These are phyloP conservation scores for Hemiscyllium ocellatum DNA, from an alignment of 2,113 vertebrate genomes.

Conservation along the genomic window DNA sequence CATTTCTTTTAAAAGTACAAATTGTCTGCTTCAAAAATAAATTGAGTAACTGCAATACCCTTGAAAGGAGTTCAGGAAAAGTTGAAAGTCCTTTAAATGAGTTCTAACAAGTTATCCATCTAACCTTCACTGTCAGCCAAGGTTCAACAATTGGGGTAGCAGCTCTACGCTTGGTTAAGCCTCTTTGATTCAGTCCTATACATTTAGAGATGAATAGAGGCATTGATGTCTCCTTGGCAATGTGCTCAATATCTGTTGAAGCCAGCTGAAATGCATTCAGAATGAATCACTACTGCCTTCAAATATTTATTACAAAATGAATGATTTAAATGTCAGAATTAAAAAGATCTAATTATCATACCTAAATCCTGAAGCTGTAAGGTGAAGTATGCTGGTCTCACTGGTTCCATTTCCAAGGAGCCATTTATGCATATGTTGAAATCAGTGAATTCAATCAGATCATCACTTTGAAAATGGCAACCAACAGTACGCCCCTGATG, in stretches of 20 bases:
- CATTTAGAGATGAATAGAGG: neutral
- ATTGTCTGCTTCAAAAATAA: neutral
- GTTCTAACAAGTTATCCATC: neutral
- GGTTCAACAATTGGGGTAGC: neutral
- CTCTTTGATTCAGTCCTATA: neutral
- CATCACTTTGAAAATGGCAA: conserved; percentile 56
- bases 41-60: neutral
- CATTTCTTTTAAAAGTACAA: neutral
- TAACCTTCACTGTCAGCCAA: neutral
- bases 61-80: neutral
- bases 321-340: neutral
- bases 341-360: conserved; percentile 42
- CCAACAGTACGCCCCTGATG: conserved; percentile 47
- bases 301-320: neutral
- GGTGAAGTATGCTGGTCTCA: conserved; percentile 56
- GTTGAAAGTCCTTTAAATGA: neutral
- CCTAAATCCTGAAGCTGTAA: conserved; percentile 73
- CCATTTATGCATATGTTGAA: conserved; percentile 77
- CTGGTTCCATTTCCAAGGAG: conserved; percentile 45
- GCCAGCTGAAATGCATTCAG: neutral
- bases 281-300: neutral
- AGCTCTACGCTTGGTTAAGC: neutral
- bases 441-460: conserved; percentile 66
- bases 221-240: neutral
- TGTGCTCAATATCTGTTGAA: neutral